Evolutionary conservation across 2,797 vertebrate genomes (phyloP), one percentile per base, ranked within the genome.

Genomic region (Euthynnus affinis): DNA sequence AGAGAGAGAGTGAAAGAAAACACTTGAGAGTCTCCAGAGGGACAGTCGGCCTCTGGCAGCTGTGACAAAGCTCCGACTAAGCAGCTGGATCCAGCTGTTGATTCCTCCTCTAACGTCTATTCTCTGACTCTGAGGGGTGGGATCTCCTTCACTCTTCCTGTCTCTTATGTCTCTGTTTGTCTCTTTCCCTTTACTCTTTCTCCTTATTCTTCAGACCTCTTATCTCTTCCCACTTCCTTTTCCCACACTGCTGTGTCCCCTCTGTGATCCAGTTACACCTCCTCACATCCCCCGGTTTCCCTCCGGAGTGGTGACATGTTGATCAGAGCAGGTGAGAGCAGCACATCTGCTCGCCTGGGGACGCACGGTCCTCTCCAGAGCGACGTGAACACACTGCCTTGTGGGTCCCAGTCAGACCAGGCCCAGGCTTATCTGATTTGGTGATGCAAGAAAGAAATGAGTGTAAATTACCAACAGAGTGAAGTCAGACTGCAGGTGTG

Each of bases 71-170:
- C 76, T 80, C 78, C 64, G 71, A 87, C 77, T 79, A 76, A 85
- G 81, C 91, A 89, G 91, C 91, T 88, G 92, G 80, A 88, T 81
- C 87, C 88, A 90, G 90, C 91, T 91, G 90, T 90, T 86, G 82
- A 88, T 82, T 70, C 72, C 73, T 83, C 70, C 77, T 68, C 63
- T 69, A 74, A 71, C 76, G 58, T 88, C 74, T 65, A 66, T 82
- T 81, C 75, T 80, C 55, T 53, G 75, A 78, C 79, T 82, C 78
- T 25, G 48, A 70, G 74, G 84, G 80, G 81, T 80, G 60, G 79
- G 80, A 76, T 71, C 66, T 53, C 59, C 63, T 57, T 71, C 57
- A 27, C 77, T 68, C 78, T 89, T 81, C 80, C 83, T 83, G 79
- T 86, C 58, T 85, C 78, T 29, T 69, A 70, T 62, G 64, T 87